Evolutionary conservation across 2,888 invertebrate species (phyloP).

Genomic region (Imbricaverruca yamaguchii): DNA sequence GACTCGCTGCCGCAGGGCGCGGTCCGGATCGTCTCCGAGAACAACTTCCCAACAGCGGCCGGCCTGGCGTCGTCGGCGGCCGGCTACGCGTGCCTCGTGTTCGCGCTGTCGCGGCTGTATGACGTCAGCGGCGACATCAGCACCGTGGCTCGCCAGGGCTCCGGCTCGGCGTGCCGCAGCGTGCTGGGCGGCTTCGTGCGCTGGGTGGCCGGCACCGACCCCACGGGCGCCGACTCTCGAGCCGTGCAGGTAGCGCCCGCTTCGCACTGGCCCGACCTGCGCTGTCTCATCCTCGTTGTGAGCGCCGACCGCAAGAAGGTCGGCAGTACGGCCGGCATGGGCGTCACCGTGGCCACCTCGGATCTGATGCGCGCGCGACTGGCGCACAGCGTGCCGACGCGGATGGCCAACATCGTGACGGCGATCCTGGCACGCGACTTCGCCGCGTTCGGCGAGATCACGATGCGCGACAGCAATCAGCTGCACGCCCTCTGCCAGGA

Average conservation of each 20-base stretch:
- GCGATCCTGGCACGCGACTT: conserved; percentile 68
- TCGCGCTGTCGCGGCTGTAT: conserved; percentile 64
- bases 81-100: conserved; percentile 89
- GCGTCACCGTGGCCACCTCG: conserved; percentile 67
- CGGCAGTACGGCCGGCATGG: conserved; percentile 86
- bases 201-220: conserved; percentile 67
- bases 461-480: conserved; percentile 96
- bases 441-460: conserved; percentile 74
- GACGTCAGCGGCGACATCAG: conserved; percentile 65
- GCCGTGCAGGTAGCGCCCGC: conserved; percentile 59
- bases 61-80: conserved; percentile 97
- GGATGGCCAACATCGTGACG: conserved; percentile 53
- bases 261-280: conserved; percentile 82
- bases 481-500: conserved; percentile 91
- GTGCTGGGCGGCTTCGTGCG: conserved; percentile 89
- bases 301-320: conserved; percentile 73
- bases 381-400: conserved; percentile 60
- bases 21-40: conserved; percentile 74
- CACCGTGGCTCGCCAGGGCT: conserved; percentile 66
- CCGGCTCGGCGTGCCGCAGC: conserved; percentile 95
- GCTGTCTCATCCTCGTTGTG: conserved; percentile 80
- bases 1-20: neutral
- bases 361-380: conserved; percentile 68
- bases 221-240: conserved; percentile 64
- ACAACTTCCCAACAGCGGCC: conserved; percentile 98